Percentiles rank a stretch among this genome's conserved stretches.
phyloP scores from a whole-genome alignment of 2,888 invertebrate species.

The Lumbricus terrestris region DNA sequence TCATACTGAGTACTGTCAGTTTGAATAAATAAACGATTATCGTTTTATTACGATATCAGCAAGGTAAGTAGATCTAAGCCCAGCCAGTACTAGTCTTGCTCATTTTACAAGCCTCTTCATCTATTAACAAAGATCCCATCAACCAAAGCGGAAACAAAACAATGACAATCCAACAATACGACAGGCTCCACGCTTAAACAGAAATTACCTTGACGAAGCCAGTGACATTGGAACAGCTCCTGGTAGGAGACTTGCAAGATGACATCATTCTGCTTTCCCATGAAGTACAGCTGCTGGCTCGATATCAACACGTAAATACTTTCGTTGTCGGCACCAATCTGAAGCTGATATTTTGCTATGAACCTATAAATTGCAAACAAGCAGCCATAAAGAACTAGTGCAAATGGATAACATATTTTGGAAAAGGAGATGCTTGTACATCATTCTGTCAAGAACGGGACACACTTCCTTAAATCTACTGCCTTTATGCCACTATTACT shows the following conservation, averaged over 20 bases:
- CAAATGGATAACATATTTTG: not conserved
- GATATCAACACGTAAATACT: constrained; percentile 76
- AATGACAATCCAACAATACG: not conserved
- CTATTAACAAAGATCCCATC: too few relatives aligned
- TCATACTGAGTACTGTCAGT: too few relatives aligned
- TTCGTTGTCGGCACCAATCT: constrained; percentile 66
- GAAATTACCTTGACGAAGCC: constrained; percentile 34
- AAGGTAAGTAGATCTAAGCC: too few relatives aligned
- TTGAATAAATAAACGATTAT: too few relatives aligned
- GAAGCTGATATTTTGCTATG: constrained; percentile 23
- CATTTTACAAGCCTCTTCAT: too few relatives aligned
- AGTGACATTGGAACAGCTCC: constrained; percentile 46
- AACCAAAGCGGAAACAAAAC: not conserved
- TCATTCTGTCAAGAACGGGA: not conserved
- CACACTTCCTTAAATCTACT: not conserved
- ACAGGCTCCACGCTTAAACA: not conserved
- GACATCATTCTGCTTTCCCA: constrained; percentile 61
- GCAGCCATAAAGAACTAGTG: not conserved
- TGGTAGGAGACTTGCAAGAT: constrained; percentile 52
- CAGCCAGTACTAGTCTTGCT: not conserved
- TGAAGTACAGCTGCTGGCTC: constrained; percentile 72
- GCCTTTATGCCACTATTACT: not conserved
- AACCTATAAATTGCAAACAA: constrained; percentile 15
- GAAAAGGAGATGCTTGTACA: not conserved
- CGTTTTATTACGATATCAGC: too few relatives aligned